Evolutionary conservation across 2,797 vertebrate species (phyloP).

Genomic region (Platalea minor): DNA sequence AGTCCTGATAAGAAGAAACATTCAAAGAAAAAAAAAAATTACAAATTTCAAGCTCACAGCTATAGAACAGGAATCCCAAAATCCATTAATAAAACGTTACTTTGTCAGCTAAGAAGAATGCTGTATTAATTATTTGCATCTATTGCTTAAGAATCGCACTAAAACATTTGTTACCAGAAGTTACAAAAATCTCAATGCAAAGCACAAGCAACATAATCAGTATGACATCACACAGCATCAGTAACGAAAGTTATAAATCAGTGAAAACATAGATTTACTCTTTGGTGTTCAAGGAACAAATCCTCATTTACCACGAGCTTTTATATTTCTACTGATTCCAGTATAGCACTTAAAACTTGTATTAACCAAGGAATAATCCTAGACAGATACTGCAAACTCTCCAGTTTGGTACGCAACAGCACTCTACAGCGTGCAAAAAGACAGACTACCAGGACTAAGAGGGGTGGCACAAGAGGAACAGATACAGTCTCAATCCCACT

Average conservation of each 20-base stretch:
- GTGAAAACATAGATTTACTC: neutral
- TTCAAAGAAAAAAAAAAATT: neutral
- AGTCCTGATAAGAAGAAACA: conserved; percentile 74
- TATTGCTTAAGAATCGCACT: neutral
- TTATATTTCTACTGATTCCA: neutral
- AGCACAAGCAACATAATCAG: neutral
- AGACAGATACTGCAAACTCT: neutral
- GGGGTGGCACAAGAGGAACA: neutral
- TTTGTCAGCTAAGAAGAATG: neutral
- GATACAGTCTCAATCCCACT: neutral
- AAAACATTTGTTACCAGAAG: neutral
- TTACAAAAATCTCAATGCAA: neutral
- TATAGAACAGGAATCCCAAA: neutral
- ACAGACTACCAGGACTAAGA: neutral
- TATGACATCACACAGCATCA: neutral
- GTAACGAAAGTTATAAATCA: neutral
- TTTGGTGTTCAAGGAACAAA: neutral
- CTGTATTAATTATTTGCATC: neutral
- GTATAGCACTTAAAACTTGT: neutral
- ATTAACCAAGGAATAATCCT: neutral
- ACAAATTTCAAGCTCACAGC: neutral
- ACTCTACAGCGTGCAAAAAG: neutral
- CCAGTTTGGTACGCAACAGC: neutral
- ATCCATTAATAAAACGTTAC: neutral
- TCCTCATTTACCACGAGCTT: neutral